These are phyloP conservation scores for Peromyscus nudipes DNA, from an alignment of 2,797 vertebrate genomes.

Conservation along the genomic window DNA sequence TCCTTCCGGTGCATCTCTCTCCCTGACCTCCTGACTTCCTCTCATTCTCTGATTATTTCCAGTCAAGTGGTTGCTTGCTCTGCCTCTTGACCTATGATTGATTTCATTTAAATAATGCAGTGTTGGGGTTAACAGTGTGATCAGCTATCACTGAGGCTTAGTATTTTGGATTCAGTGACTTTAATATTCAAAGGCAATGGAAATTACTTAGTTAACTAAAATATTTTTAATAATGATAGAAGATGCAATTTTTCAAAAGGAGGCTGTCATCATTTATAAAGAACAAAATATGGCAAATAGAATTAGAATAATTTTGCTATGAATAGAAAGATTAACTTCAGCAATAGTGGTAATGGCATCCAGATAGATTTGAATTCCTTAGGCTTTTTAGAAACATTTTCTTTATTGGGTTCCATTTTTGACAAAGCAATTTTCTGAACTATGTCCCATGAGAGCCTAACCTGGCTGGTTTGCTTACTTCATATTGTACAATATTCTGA, in stretches of 20 bases:
- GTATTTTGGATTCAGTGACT: background rate
- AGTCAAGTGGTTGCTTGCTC: background rate
- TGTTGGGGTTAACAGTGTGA: background rate
- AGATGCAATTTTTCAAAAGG: background rate
- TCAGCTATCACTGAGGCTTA: background rate
- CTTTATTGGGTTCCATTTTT: background rate
- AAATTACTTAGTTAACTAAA: slow-evolving; percentile 16
- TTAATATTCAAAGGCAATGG: background rate
- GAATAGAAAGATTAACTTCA: background rate
- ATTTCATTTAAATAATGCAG: background rate
- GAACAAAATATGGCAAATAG: background rate
- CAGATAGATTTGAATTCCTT: background rate
- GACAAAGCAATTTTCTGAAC: background rate
- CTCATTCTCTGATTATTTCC: background rate
- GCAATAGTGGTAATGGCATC: background rate
- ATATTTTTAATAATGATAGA: background rate
- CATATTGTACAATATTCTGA: no score
- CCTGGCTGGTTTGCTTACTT: background rate
- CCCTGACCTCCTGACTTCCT: background rate
- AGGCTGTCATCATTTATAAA: background rate
- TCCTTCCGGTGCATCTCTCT: background rate
- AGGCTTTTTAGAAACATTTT: background rate
- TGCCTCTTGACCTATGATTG: background rate
- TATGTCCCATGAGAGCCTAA: background rate
- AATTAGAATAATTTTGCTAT: background rate